Percentiles rank a stretch among this genome's conserved stretches.
These are phyloP conservation scores for Mobula hypostoma DNA, from an alignment of 2,113 vertebrate species.

Conservation along the genomic window DNA sequence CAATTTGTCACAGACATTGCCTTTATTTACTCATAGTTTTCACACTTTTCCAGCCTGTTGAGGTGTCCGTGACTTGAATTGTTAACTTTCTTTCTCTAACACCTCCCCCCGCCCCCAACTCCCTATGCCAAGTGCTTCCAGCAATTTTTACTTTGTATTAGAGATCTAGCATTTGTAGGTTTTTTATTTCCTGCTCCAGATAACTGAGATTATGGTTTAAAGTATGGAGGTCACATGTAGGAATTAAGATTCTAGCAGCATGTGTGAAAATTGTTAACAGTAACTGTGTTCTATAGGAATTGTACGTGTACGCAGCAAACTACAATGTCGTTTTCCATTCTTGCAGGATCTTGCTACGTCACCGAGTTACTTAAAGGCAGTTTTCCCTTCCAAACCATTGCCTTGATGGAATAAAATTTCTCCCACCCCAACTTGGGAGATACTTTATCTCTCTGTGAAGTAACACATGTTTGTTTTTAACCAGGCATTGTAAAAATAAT, in stretches of 20 bases:
- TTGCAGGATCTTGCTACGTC: neutral
- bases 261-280: neutral
- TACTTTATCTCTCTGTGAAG: too few species aligned
- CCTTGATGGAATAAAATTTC: neutral
- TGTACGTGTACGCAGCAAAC: neutral
- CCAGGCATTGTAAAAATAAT: neutral
- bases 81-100: too few species aligned
- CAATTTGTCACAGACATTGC: too few species aligned
- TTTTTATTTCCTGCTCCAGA: too few species aligned
- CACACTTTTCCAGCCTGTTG: too few species aligned
- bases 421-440: too few species aligned
- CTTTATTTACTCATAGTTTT: too few species aligned
- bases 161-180: too few species aligned
- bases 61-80: too few species aligned
- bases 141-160: too few species aligned
- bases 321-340: neutral
- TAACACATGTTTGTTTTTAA: neutral
- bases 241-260: neutral
- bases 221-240: neutral
- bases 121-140: too few species aligned
- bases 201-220: neutral
- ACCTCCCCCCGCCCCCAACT: too few species aligned
- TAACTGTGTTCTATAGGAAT: neutral
- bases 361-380: neutral
- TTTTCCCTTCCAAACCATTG: neutral